Percentiles rank a stretch among this genome's conserved stretches.
These are phyloP conservation scores for Halocynthia roretzi DNA, from an alignment of 23 tunicate species.

Conservation along the genomic window DNA sequence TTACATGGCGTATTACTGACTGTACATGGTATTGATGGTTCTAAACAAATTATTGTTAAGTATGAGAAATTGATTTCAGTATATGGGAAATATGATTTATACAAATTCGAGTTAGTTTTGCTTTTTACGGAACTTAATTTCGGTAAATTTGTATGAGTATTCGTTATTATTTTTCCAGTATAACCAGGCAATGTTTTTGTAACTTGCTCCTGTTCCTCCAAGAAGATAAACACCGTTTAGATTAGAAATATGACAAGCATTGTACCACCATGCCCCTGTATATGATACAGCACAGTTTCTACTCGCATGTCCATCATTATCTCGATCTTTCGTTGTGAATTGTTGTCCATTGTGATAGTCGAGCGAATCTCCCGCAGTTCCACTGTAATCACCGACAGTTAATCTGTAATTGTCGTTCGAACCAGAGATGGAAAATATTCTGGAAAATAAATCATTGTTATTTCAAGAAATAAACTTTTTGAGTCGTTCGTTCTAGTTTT, in stretches of 20 bases:
- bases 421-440: no score
- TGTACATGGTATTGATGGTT: no score
- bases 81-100: no score
- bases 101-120: not conserved
- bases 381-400: not conserved
- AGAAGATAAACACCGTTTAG: not conserved
- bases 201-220: not conserved
- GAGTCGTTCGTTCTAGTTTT: no score
- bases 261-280: conserved; percentile 4
- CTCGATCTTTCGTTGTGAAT: not conserved
- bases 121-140: not conserved
- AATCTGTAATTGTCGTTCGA: not conserved
- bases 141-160: not conserved
- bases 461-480: no score
- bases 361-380: conserved; percentile 5
- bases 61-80: no score
- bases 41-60: no score
- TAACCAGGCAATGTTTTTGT: not conserved
- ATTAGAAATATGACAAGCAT: not conserved
- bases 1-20: no score
- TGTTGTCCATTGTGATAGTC: not conserved
- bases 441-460: no score
- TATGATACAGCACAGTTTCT: not conserved
- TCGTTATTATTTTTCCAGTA: not conserved
- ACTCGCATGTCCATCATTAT: not conserved